phyloP scores from a whole-genome alignment of 2,888 invertebrate species.

The Acleris sparsana region DNA sequence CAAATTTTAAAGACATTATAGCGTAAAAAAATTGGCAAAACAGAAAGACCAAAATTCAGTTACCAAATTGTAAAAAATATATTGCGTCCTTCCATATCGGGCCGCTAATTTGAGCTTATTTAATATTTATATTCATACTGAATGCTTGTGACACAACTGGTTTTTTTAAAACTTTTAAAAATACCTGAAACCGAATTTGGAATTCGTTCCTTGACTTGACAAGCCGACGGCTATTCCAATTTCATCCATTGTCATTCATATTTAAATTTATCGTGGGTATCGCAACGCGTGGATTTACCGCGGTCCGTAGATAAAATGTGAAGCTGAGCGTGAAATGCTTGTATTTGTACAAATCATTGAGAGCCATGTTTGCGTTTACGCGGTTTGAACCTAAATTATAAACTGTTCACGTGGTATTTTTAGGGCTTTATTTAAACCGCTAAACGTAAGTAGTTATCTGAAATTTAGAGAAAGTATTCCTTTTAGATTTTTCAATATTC shows the following conservation, averaged over 20 bases:
- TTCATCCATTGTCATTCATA: conserved; percentile 26
- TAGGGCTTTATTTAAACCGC: too few species aligned
- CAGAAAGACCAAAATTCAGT: too few species aligned
- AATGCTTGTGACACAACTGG: neutral
- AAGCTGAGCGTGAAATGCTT: conserved; percentile 7
- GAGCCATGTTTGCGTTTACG: neutral
- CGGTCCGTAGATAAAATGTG: conserved; percentile 19
- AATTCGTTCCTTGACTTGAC: conserved; percentile 21
- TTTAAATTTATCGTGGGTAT: conserved; percentile 23
- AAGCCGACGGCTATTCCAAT: conserved; percentile 12
- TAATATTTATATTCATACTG: neutral
- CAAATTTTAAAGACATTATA: too few species aligned
- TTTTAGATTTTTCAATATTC: too few species aligned
- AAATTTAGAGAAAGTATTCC: too few species aligned
- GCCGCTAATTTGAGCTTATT: too few species aligned
- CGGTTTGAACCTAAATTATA: neutral
- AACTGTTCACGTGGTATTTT: too few species aligned
- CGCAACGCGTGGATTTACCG: conserved; percentile 15
- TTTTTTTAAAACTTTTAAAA: neutral
- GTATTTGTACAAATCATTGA: conserved; percentile 8
- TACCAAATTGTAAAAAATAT: too few species aligned
- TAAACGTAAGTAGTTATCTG: too few species aligned
- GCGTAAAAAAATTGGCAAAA: too few species aligned
- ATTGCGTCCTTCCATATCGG: too few species aligned
- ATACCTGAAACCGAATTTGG: conserved; percentile 1